Evolutionary conservation across 2,888 invertebrate species (phyloP).

Genomic region (Cheilosia pagana): DNA sequence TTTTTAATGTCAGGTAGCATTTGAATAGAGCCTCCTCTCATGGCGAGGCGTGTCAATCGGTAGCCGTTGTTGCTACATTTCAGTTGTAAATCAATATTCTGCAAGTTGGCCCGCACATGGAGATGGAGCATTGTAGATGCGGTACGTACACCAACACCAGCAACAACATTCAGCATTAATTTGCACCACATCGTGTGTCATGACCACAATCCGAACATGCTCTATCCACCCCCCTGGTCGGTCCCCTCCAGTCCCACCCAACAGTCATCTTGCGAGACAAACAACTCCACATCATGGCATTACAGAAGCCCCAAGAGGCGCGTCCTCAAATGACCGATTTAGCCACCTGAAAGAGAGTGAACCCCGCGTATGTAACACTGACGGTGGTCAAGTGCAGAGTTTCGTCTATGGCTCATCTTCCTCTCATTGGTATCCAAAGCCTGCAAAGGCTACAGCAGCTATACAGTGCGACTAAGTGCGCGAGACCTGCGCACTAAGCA

Average conservation of each 20-base stretch:
- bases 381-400: constrained; percentile 53
- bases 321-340: constrained; percentile 68
- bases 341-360: constrained; percentile 41
- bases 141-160: too few species aligned
- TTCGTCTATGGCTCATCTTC: constrained; percentile 31
- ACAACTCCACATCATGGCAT: constrained; percentile 25
- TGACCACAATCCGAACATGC: constrained; percentile 55
- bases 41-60: constrained; percentile 64
- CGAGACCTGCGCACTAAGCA: constrained; percentile 37
- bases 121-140: background rate
- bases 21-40: constrained; percentile 38
- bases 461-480: constrained; percentile 25
- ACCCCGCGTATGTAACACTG: constrained; percentile 30
- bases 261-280: background rate
- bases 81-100: constrained; percentile 68
- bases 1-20: constrained; percentile 46
- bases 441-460: background rate
- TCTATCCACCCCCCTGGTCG: constrained; percentile 8
- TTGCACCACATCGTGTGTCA: constrained; percentile 65
- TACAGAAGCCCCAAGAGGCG: constrained; percentile 67
- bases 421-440: constrained; percentile 38
- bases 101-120: constrained; percentile 56
- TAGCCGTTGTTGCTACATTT: constrained; percentile 58
- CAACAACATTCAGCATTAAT: constrained; percentile 63
- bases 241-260: background rate